Conservation (phyloP, 2,888 invertebrate genomes). For the Escarpia spicata region DNA sequence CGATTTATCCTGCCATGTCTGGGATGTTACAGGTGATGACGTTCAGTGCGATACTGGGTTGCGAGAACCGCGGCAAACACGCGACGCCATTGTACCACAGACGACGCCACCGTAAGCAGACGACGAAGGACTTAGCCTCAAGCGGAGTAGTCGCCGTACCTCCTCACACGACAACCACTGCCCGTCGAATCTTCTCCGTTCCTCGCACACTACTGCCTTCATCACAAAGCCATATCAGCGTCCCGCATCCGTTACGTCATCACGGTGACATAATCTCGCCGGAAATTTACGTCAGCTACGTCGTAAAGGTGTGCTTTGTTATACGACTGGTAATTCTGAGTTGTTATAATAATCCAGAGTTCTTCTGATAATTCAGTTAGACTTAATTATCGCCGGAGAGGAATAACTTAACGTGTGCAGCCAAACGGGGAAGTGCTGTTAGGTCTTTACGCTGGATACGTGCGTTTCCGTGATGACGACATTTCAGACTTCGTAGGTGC, state of each 20-base stretch:
- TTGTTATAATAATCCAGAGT: not conserved
- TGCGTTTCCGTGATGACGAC: too few species aligned
- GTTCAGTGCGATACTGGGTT: not conserved
- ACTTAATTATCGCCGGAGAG: too few species aligned
- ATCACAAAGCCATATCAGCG: not conserved
- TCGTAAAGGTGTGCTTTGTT: not conserved
- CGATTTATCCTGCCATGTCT: not conserved
- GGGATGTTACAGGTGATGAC: not conserved
- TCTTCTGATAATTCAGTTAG: not conserved
- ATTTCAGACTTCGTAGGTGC: too few species aligned
- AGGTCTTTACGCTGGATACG: too few species aligned
- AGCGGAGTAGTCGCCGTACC: not conserved
- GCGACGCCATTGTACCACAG: slow-evolving; percentile 1
- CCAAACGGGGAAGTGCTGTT: too few species aligned
- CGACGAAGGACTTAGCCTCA: not conserved
- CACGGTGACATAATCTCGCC: not conserved
- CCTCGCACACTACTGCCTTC: not conserved
- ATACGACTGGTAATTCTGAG: not conserved
- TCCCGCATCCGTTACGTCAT: not conserved
- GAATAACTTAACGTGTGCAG: too few species aligned
- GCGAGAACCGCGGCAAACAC: not conserved
- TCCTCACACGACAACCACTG: not conserved
- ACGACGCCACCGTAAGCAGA: not conserved
- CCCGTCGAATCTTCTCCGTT: not conserved
- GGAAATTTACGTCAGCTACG: slow-evolving; percentile 6